Conservation (phyloP, 1,140 invertebrate species). For the Diabrotica virgifera region DNA sequence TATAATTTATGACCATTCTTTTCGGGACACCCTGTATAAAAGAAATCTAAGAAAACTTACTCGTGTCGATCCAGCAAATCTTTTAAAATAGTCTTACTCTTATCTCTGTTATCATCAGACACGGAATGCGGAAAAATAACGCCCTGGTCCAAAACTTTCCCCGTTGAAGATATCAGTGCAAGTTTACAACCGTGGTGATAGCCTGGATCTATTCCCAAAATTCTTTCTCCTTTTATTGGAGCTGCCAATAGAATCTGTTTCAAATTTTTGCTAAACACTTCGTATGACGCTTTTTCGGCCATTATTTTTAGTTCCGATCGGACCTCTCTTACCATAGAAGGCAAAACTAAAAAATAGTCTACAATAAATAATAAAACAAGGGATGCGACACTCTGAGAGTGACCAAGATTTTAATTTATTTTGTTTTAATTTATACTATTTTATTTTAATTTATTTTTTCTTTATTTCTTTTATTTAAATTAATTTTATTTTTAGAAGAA, state of each 20-base stretch:
- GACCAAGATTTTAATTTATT: too few species aligned
- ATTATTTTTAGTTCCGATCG: conserved; percentile 69
- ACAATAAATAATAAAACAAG: conserved; percentile 25
- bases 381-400: too few species aligned
- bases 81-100: conserved; percentile 30
- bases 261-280: conserved; percentile 81
- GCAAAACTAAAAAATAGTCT: conserved; percentile 53
- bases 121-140: conserved; percentile 64
- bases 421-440: too few species aligned
- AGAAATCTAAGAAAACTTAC: conserved; percentile 25
- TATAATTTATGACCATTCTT: too few species aligned
- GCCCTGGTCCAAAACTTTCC: conserved; percentile 64
- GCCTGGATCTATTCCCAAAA: conserved; percentile 86
- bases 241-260: conserved; percentile 75
- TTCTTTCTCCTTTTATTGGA: conserved; percentile 74
- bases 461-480: too few species aligned
- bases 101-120: conserved; percentile 29
- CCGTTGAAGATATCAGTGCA: conserved; percentile 67
- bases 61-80: conserved; percentile 34
- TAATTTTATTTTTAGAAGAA: too few species aligned
- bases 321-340: conserved; percentile 63
- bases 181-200: conserved; percentile 84
- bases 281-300: conserved; percentile 77
- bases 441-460: too few species aligned
- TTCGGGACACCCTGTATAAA: too few species aligned